Evolutionary conservation across 2,113 vertebrate species (phyloP).

Genomic region (Melanerpes formicivorus): DNA sequence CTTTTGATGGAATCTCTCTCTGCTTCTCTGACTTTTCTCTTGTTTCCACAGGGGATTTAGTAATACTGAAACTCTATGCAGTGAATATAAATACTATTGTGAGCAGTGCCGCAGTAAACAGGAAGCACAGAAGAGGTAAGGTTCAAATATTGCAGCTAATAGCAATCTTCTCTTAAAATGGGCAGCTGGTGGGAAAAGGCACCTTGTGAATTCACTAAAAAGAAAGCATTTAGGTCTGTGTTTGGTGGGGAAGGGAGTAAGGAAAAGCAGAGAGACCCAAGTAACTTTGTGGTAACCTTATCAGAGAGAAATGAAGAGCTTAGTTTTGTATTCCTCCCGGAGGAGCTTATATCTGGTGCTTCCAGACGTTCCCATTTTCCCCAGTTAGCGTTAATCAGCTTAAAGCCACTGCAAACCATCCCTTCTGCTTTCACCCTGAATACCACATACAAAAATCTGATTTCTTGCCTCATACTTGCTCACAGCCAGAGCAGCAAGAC

Average conservation of each 20-base stretch:
- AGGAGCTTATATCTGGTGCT: background rate
- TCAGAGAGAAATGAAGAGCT: background rate
- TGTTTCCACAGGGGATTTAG: constrained; percentile 86
- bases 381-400: constrained; percentile 16
- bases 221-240: background rate
- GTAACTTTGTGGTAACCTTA: background rate
- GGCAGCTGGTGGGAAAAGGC: background rate
- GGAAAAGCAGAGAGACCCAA: background rate
- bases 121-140: constrained; percentile 93
- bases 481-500: background rate
- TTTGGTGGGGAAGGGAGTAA: background rate
- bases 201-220: background rate
- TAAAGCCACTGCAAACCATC: background rate
- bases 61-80: constrained; percentile 93
- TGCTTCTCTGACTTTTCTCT: background rate
- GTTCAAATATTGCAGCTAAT: background rate
- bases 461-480: background rate
- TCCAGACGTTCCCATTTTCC: background rate
- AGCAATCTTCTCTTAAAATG: background rate
- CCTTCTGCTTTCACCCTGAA: background rate
- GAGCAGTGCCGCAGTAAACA: constrained; percentile 95
- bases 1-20: background rate
- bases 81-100: constrained; percentile 94
- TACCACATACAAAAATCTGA: background rate
- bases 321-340: background rate